phyloP scores from a whole-genome alignment of 2,113 vertebrate species.

The Tyrannus savana region DNA sequence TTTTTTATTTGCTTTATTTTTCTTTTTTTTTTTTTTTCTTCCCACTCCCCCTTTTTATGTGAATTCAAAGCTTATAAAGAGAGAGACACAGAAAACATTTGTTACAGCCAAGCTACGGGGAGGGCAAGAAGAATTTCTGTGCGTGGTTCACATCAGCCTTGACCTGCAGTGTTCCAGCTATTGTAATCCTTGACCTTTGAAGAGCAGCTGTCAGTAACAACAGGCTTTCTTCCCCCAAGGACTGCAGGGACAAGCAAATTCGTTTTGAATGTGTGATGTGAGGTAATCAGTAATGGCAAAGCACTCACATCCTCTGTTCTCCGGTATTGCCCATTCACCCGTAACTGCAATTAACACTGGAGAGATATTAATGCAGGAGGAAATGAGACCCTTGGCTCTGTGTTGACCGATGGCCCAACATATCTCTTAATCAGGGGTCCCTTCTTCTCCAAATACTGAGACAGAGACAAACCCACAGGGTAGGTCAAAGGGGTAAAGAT shows the following conservation, averaged over 20 bases:
- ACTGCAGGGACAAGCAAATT: conserved; percentile 20
- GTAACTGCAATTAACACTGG: conserved; percentile 19
- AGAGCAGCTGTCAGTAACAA: conserved; percentile 24
- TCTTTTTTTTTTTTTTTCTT: neutral
- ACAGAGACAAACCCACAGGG: neutral
- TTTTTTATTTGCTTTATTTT: conserved; percentile 45
- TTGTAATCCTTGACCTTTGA: conserved; percentile 57
- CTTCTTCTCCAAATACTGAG: neutral
- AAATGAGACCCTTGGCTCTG: conserved; percentile 3
- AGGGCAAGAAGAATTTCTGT: neutral
- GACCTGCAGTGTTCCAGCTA: neutral
- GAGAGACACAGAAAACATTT: neutral
- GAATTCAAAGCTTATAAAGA: conserved; percentile 33
- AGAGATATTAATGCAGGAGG: neutral
- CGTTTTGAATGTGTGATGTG: neutral
- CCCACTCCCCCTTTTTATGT: neutral
- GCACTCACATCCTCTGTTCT: neutral
- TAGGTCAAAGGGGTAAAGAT: conserved; percentile 11
- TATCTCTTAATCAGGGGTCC: neutral
- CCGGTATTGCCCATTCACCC: neutral
- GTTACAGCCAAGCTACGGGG: neutral
- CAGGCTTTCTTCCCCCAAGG: neutral
- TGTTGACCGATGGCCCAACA: neutral
- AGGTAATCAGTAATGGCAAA: conserved; percentile 34
- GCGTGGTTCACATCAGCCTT: neutral